Conservation (phyloP, 1,140 invertebrate species). For the Bombus fervidus region DNA sequence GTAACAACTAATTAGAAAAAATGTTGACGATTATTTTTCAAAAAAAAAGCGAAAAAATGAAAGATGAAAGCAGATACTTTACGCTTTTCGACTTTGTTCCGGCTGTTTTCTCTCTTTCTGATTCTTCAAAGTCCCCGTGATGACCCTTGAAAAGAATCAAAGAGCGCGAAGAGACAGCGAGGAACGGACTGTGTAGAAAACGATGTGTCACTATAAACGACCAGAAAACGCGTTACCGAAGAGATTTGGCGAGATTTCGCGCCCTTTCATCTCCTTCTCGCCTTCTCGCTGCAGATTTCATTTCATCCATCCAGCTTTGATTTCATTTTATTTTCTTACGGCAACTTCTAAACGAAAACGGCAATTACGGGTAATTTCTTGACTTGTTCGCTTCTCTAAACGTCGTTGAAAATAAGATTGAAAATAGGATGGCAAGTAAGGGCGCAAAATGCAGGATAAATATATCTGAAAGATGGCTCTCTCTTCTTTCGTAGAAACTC, state of each 20-base stretch:
- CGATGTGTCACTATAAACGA: not conserved
- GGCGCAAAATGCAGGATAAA: too few relatives aligned
- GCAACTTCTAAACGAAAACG: not conserved
- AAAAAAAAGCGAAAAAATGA: not conserved
- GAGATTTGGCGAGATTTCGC: not conserved
- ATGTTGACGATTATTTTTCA: too few relatives aligned
- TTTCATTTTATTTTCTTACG: conserved; percentile 10
- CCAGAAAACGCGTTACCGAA: not conserved
- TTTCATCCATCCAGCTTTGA: not conserved
- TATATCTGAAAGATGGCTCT: too few relatives aligned
- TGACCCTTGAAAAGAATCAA: not conserved
- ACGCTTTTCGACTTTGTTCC: too few relatives aligned
- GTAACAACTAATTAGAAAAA: too few relatives aligned
- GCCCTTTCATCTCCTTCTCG: not conserved
- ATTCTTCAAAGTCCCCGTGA: not conserved
- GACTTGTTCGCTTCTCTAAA: conserved; percentile 11
- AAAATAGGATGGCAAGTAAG: not conserved
- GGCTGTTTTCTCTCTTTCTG: not conserved
- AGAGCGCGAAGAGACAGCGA: not conserved
- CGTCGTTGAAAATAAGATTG: not conserved
- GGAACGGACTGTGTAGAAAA: not conserved
- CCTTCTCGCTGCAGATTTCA: not conserved
- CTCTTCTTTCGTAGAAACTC: too few relatives aligned
- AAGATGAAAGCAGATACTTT: too few relatives aligned
- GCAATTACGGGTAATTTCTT: not conserved